Evolutionary conservation across 2,888 invertebrate genomes (phyloP).

Genomic region (Aradus depressus): DNA sequence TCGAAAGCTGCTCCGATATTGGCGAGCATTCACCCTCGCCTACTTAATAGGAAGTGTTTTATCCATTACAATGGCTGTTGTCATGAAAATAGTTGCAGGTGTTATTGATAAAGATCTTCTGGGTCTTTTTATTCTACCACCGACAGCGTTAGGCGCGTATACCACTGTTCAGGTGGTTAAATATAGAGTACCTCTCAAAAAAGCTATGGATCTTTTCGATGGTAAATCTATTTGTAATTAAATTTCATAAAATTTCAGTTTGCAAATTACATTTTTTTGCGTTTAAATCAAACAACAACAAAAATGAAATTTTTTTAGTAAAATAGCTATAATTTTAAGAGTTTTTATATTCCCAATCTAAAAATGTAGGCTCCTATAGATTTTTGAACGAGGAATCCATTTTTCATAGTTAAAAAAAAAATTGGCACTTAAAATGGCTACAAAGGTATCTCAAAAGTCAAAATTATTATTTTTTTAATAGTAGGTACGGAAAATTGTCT

Average conservation of each 20-base stretch:
- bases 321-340: too few relatives aligned
- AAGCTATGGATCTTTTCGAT: slow-evolving; percentile 8
- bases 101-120: slow-evolving; percentile 14
- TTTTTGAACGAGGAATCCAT: too few relatives aligned
- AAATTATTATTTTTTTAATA: too few relatives aligned
- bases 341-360: too few relatives aligned
- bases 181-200: neutral
- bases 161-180: slow-evolving; percentile 1
- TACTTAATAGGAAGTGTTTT: neutral
- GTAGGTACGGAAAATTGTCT: too few relatives aligned
- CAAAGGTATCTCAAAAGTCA: too few relatives aligned
- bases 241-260: neutral
- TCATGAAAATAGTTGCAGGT: neutral
- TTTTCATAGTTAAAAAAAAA: too few relatives aligned
- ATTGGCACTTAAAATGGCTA: too few relatives aligned
- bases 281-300: neutral
- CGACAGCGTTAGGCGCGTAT: slow-evolving; percentile 12
- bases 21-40: neutral
- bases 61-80: slow-evolving; percentile 7
- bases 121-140: slow-evolving; percentile 4
- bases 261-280: neutral
- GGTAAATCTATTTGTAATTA: slow-evolving; percentile 1
- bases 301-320: too few relatives aligned
- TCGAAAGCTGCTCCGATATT: neutral
- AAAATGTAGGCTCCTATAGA: too few relatives aligned